Percentiles rank a stretch among this genome's conserved stretches.
These are phyloP conservation scores for Eretmodus cyanostictus DNA, from an alignment of 2,113 vertebrate species.

Conservation along the genomic window DNA sequence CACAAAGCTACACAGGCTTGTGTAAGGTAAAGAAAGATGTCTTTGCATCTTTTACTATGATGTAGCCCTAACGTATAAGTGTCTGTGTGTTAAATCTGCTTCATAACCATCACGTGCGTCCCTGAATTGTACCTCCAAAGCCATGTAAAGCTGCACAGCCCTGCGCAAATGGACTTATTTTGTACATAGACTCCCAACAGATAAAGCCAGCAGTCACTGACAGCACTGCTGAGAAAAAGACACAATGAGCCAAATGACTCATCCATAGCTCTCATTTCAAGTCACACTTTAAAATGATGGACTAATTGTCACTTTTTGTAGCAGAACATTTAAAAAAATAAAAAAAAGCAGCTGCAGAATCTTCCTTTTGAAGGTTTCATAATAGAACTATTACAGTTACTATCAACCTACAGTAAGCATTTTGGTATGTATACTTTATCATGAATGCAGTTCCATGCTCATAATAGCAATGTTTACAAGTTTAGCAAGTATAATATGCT, in stretches of 20 bases:
- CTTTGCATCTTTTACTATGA: neutral
- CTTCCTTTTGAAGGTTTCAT: neutral
- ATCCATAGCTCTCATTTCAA: neutral
- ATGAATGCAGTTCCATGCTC: neutral
- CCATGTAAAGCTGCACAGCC: neutral
- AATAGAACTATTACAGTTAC: neutral
- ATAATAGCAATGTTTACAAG: neutral
- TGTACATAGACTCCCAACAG: neutral
- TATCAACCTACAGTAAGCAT: neutral
- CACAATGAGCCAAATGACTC: neutral
- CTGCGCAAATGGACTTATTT: neutral
- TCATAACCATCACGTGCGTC: rapidly evolving
- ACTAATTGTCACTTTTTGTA: neutral
- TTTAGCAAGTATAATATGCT: neutral
- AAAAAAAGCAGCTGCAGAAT: neutral
- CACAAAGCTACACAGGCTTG: neutral
- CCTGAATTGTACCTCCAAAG: neutral
- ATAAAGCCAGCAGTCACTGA: neutral
- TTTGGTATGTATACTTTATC: neutral
- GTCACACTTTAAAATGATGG: neutral
- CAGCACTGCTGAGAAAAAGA: neutral
- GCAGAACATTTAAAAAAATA: neutral
- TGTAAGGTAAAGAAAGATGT: neutral
- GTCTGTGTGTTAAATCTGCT: neutral
- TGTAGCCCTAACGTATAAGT: neutral